phyloP scores from a whole-genome alignment of 2,797 vertebrate species.

The Paratrypauchen microcephalus region DNA sequence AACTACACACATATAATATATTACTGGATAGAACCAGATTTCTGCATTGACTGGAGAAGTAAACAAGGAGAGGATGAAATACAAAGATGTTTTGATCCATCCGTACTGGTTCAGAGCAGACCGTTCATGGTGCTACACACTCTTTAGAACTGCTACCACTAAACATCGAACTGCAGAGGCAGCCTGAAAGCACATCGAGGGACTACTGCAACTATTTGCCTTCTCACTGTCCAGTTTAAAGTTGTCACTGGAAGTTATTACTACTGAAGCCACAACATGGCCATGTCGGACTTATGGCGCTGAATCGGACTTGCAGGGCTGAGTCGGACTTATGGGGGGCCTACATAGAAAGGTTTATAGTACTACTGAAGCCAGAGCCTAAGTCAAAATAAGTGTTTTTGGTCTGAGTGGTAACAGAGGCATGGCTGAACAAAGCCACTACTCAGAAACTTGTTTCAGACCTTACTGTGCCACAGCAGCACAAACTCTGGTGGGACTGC shows the following conservation, averaged over 20 bases:
- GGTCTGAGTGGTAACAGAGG: conserved; percentile 17
- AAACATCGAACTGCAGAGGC: conserved; percentile 57
- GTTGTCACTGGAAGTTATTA: conserved; percentile 41
- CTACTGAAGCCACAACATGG: conserved; percentile 40
- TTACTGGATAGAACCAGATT: conserved; percentile 35
- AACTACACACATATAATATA: conserved; percentile 9
- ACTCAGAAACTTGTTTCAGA: conserved; percentile 20
- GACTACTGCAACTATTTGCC: conserved; percentile 42
- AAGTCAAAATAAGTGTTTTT: conserved; percentile 25
- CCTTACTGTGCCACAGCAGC: conserved; percentile 52
- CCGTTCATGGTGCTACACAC: conserved; percentile 64
- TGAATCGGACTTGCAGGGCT: conserved; percentile 17
- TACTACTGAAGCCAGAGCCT: conserved; percentile 29
- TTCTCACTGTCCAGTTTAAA: conserved; percentile 38
- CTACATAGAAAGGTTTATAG: conserved; percentile 23
- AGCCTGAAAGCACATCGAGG: conserved; percentile 65
- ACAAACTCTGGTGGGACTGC: conserved; percentile 51
- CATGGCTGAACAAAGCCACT: conserved; percentile 16
- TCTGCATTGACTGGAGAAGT: conserved; percentile 32
- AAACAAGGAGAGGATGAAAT: conserved; percentile 27
- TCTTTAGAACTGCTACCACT: conserved; percentile 50
- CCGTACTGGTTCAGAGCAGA: conserved; percentile 45
- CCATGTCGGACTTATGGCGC: conserved; percentile 16
- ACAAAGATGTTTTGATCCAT: conserved; percentile 38
- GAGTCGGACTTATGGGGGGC: conserved; percentile 12